Percentiles rank a stretch among this genome's conserved stretches.
phyloP scores from a whole-genome alignment of 2,888 invertebrate genomes.

The Drosophila leonis region DNA sequence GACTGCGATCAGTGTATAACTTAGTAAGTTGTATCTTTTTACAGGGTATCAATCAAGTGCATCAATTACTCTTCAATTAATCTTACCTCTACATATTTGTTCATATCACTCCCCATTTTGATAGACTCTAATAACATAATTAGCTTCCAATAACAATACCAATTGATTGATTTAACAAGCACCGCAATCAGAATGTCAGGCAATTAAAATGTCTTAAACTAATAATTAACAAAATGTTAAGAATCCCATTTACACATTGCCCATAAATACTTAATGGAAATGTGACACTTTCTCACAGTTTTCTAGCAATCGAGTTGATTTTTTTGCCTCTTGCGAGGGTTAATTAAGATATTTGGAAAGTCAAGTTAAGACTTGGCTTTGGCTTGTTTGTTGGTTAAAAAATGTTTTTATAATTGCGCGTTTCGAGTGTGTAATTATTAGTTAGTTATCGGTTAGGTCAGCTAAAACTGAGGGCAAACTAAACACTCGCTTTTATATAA shows the following conservation, averaged over 20 bases:
- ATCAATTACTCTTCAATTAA: not conserved
- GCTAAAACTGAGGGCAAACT: constrained; percentile 26
- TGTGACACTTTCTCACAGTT: constrained; percentile 74
- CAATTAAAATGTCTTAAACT: constrained; percentile 34
- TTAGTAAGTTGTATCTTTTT: not conserved
- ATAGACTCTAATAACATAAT: not conserved
- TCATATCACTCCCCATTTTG: not conserved
- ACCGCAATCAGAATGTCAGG: constrained; percentile 5
- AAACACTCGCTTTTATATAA: constrained; percentile 63
- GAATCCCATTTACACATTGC: constrained; percentile 24
- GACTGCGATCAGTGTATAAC: rapidly evolving
- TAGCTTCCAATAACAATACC: constrained; percentile 5
- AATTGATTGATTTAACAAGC: not conserved
- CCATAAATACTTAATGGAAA: constrained; percentile 64
- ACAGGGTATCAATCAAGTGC: not conserved
- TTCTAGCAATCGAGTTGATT: constrained; percentile 3
- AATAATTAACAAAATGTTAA: constrained; percentile 39
- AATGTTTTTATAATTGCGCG: constrained; percentile 77
- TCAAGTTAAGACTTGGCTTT: constrained; percentile 25
- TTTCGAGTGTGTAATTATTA: constrained; percentile 69
- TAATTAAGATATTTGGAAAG: constrained; percentile 79
- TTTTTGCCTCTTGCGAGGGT: constrained; percentile 1
- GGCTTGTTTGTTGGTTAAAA: constrained; percentile 49
- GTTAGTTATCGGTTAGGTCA: constrained; percentile 71
- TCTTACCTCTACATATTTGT: not conserved